A percentile compares a stretch with the other conserved stretches of the same genome.
These are phyloP conservation scores for Netelia melanura DNA, from an alignment of 2,888 invertebrate species.

Conservation along the genomic window DNA sequence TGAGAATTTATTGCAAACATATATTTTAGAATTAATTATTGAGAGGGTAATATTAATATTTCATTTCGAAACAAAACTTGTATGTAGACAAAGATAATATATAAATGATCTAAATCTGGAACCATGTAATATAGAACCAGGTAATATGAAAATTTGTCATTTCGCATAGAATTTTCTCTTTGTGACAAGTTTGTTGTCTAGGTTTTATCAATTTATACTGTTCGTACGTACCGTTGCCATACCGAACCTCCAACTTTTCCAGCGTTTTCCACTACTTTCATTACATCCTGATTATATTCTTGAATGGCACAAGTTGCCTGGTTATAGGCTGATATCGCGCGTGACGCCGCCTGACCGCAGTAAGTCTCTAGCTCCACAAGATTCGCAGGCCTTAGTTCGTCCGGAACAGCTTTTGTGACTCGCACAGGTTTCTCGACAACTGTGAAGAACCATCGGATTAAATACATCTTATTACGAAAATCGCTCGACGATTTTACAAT, in stretches of 20 bases:
- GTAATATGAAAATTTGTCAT: too few relatives aligned
- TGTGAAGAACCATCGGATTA: slow-evolving; percentile 53
- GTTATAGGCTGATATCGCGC: slow-evolving; percentile 89
- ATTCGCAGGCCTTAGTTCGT: slow-evolving; percentile 80
- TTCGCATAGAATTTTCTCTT: background rate
- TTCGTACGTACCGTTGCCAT: slow-evolving; percentile 79
- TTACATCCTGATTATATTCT: slow-evolving; percentile 85
- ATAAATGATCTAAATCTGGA: background rate
- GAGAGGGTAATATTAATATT: too few relatives aligned
- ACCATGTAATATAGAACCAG: background rate
- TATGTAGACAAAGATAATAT: too few relatives aligned
- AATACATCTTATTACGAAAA: background rate
- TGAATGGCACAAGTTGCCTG: slow-evolving; percentile 87
- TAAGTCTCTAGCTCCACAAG: slow-evolving; percentile 87
- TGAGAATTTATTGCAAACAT: too few relatives aligned
- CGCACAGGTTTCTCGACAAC: slow-evolving; percentile 79
- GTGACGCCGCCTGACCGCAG: slow-evolving; percentile 86
- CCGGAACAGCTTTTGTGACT: slow-evolving; percentile 69
- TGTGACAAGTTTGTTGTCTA: background rate
- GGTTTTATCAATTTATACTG: slow-evolving; percentile 11
- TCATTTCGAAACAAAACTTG: too few relatives aligned
- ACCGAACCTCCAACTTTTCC: slow-evolving; percentile 71
- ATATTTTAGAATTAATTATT: background rate
- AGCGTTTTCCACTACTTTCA: slow-evolving; percentile 77
- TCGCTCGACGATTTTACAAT: background rate